These are phyloP conservation scores for Aricia agestis DNA, from an alignment of 1,140 invertebrate species.

Conservation along the genomic window DNA sequence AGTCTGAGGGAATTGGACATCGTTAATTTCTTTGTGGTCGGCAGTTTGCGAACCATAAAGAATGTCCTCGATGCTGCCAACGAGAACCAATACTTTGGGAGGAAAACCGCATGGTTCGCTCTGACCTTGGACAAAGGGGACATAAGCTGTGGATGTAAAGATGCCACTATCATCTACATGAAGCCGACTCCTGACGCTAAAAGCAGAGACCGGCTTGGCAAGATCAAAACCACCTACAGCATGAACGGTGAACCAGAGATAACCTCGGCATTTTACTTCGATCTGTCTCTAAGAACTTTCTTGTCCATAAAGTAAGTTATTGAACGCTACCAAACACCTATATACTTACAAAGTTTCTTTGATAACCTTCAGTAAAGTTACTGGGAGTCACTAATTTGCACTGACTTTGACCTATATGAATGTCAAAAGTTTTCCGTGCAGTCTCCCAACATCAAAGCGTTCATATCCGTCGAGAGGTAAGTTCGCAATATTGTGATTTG, in stretches of 20 bases:
- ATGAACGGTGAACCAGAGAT: slow-evolving; percentile 83
- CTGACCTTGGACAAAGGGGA: slow-evolving; percentile 82
- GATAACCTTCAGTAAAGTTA: background rate
- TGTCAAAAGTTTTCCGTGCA: background rate
- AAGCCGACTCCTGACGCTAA: slow-evolving; percentile 79
- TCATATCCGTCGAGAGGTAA: background rate
- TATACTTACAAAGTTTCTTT: no score
- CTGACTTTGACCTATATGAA: background rate
- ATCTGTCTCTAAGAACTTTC: slow-evolving; percentile 84
- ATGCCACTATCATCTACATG: slow-evolving; percentile 82
- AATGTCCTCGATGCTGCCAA: slow-evolving; percentile 79
- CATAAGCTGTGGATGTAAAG: slow-evolving; percentile 81
- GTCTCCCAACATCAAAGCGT: background rate
- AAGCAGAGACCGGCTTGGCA: slow-evolving; percentile 79
- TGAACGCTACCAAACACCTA: slow-evolving; percentile 16
- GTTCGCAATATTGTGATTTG: background rate
- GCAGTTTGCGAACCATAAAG: slow-evolving; percentile 82
- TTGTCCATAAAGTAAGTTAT: slow-evolving; percentile 82
- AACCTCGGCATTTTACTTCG: slow-evolving; percentile 90
- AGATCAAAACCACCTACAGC: slow-evolving; percentile 82
- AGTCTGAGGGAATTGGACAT: slow-evolving; percentile 88
- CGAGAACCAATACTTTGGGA: slow-evolving; percentile 72
- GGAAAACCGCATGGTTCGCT: slow-evolving; percentile 77
- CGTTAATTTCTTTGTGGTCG: slow-evolving; percentile 91
- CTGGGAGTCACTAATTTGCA: background rate